Evolutionary conservation across 2,113 vertebrate genomes (phyloP).

Genomic region (Zosterops pallidus): DNA sequence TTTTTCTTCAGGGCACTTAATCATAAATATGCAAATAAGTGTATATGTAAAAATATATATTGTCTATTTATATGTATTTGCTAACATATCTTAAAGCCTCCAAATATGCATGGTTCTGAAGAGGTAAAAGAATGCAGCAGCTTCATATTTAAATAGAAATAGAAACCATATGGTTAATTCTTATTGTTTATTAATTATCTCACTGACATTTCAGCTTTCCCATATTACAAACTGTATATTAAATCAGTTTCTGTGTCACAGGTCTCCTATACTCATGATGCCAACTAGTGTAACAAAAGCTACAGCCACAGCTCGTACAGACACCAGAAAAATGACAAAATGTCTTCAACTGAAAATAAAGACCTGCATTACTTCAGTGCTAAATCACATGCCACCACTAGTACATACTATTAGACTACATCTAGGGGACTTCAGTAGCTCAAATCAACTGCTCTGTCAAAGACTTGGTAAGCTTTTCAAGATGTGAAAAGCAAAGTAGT

Average conservation of each 20-base stretch:
- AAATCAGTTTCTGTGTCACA: not conserved
- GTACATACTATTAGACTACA: not conserved
- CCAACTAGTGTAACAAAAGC: fast-evolving
- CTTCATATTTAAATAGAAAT: not conserved
- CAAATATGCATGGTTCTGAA: not conserved
- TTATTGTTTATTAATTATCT: not conserved
- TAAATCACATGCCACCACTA: not conserved
- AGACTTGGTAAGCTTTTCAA: not conserved
- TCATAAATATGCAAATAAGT: not conserved
- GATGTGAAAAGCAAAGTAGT: not conserved
- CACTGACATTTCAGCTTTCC: not conserved
- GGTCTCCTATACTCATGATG: not conserved
- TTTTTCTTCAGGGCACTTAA: not conserved
- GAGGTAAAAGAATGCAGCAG: not conserved
- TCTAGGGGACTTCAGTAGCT: not conserved
- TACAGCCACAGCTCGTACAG: not conserved
- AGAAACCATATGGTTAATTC: not conserved
- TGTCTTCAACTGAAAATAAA: not conserved
- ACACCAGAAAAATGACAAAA: not conserved
- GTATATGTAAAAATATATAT: not conserved
- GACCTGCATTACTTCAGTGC: not conserved
- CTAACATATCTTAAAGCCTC: not conserved
- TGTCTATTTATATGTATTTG: not conserved
- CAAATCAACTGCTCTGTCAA: not conserved
- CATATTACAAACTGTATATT: not conserved